Evolutionary conservation across 2,113 vertebrate species (phyloP).

Genomic region (Microtus ochrogaster): DNA sequence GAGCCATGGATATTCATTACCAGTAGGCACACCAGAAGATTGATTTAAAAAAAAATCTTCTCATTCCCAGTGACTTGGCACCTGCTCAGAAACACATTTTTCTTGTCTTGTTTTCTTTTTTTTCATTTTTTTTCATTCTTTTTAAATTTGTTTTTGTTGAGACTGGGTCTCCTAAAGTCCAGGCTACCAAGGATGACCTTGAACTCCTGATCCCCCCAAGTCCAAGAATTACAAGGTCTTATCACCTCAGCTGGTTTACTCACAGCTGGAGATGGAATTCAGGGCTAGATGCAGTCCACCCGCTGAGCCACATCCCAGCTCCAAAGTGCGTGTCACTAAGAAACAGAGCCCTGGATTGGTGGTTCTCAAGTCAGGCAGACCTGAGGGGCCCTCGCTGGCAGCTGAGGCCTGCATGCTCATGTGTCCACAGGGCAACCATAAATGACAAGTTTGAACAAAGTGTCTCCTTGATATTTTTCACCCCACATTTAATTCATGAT

Average conservation of each 20-base stretch:
- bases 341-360: neutral
- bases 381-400: neutral
- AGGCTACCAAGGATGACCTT: neutral
- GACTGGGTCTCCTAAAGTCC: neutral
- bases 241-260: neutral
- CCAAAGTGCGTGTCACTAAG: constrained; percentile 70
- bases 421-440: neutral
- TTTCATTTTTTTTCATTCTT: neutral
- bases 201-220: no score
- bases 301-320: neutral
- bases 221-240: no score
- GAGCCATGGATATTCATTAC: neutral
- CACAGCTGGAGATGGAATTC: neutral
- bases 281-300: no score
- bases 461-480: neutral
- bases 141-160: neutral
- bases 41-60: neutral
- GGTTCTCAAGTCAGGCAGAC: neutral
- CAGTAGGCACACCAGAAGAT: neutral
- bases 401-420: neutral
- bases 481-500: neutral
- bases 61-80: neutral
- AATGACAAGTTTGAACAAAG: no score
- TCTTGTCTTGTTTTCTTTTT: neutral
- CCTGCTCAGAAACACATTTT: neutral